A percentile compares a stretch with the other conserved stretches of the same genome.
phyloP scores from a whole-genome alignment of 2,888 invertebrate genomes.

The Mongoloraphidia duomilia region DNA sequence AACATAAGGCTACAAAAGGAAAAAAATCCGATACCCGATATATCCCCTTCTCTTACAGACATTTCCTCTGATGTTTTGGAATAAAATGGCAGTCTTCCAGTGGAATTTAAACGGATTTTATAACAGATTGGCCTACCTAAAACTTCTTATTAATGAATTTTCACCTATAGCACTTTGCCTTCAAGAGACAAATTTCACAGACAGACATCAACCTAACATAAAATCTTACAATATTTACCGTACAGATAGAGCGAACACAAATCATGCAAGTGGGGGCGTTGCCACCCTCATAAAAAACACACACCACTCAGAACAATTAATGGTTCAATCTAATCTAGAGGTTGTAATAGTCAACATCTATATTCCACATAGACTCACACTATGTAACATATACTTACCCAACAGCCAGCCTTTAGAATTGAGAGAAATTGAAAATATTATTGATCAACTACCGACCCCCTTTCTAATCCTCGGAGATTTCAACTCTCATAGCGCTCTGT shows the following conservation, averaged over 20 bases:
- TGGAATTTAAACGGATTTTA: background rate
- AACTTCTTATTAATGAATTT: background rate
- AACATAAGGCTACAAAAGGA: background rate
- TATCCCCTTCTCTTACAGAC: background rate
- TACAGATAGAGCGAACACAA: background rate
- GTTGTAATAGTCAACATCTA: too few relatives aligned
- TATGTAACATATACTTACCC: too few relatives aligned
- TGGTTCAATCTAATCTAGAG: too few relatives aligned
- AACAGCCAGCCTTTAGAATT: too few relatives aligned
- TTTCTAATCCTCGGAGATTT: slow-evolving; percentile 7
- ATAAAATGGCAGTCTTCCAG: background rate
- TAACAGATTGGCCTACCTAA: background rate
- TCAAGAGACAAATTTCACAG: background rate
- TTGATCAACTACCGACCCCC: slow-evolving; percentile 4
- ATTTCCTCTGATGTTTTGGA: too few relatives aligned
- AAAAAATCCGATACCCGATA: background rate
- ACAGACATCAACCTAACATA: background rate
- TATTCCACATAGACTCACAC: too few relatives aligned
- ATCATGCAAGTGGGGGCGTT: background rate
- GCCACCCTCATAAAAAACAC: background rate
- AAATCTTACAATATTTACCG: background rate
- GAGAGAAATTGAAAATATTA: slow-evolving; percentile 1
- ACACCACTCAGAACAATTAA: too few relatives aligned
- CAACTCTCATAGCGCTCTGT: slow-evolving; percentile 7
- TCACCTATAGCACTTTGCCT: background rate